Conservation (phyloP, 1,140 invertebrate genomes). For the Platorchestia sp. region DNA sequence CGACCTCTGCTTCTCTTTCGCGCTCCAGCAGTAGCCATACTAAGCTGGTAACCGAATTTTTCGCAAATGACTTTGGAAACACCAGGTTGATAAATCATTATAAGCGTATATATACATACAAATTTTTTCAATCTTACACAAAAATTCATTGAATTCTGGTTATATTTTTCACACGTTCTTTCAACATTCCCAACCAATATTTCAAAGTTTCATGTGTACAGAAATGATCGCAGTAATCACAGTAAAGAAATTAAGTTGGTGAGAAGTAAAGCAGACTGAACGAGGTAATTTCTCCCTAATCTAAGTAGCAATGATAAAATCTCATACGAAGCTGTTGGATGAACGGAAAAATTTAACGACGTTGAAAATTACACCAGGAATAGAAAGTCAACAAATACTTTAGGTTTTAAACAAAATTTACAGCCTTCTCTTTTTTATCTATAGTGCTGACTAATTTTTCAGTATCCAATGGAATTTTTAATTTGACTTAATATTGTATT, state of each 20-base stretch:
- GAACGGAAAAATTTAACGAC: too few relatives aligned
- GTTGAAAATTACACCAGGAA: neutral
- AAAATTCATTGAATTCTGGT: neutral
- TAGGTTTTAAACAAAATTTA: neutral
- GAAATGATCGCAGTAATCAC: neutral
- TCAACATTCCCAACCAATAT: neutral
- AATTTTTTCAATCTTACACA: neutral
- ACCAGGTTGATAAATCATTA: neutral
- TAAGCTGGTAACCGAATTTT: neutral
- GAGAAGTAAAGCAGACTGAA: neutral
- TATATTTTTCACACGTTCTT: neutral
- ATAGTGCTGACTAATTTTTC: neutral
- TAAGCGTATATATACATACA: neutral
- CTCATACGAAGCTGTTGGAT: too few relatives aligned
- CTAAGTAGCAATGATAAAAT: too few relatives aligned
- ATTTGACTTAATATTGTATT: neutral
- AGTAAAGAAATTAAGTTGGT: neutral
- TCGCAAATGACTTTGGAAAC: neutral
- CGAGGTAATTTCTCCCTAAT: too few relatives aligned
- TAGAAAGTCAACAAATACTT: neutral
- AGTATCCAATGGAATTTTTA: neutral
- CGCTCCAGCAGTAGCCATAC: conserved; percentile 9
- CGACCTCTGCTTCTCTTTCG: conserved; percentile 6
- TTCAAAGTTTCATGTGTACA: neutral
- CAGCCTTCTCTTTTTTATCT: neutral